A percentile compares a stretch with the other conserved stretches of the same genome.
Evolutionary conservation across 2,113 vertebrate species (phyloP).

Genomic region (Enhydra lutris): DNA sequence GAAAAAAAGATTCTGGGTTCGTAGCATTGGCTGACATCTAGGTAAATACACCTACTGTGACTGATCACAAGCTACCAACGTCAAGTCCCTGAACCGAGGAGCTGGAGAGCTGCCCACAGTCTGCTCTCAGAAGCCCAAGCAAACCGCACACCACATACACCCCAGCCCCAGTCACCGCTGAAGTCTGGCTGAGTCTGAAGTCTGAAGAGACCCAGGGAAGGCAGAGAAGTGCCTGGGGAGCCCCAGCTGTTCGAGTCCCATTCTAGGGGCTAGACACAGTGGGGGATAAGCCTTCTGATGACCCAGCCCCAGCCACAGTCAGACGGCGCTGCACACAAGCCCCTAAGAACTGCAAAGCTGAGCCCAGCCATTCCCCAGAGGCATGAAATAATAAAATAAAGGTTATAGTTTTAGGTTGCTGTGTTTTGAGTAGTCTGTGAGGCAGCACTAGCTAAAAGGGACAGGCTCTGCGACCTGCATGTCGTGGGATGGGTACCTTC

Average conservation of each 20-base stretch:
- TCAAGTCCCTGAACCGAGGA: not conserved
- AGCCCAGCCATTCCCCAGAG: not conserved
- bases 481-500: not conserved
- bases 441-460: not conserved
- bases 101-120: not conserved
- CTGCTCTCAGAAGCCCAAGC: accelerated
- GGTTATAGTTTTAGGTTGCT: not conserved
- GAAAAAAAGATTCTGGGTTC: not conserved
- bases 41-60: not conserved
- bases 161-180: accelerated
- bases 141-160: not conserved
- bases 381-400: not conserved
- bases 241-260: not conserved
- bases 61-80: not conserved
- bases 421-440: not conserved
- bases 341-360: not conserved
- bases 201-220: not conserved
- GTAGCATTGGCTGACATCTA: not conserved
- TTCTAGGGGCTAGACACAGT: not conserved
- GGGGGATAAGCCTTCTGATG: not conserved
- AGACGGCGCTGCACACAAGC: not conserved
- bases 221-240: not conserved
- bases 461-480: not conserved
- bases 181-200: not conserved
- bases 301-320: not conserved